Base-by-base conservation (phyloP, 2,888 invertebrate genomes). In the Nemurella pictetii region DNA sequence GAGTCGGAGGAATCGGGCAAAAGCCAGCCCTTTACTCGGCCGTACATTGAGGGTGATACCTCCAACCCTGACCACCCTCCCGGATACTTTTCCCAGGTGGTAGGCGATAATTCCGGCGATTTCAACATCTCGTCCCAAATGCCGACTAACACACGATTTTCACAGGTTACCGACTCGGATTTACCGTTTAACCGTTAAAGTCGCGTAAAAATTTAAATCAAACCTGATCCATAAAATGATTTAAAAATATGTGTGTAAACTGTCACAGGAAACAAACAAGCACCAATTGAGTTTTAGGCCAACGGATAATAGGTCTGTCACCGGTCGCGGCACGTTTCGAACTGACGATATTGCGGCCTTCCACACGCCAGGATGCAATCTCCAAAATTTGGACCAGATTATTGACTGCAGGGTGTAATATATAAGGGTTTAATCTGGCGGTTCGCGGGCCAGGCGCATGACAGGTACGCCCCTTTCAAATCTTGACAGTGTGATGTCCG, bases 1-100 rank as follows among this genome's bases (percentile, higher is more conserved):
- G 83, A 55, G 20, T 84, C 77, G 26, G 36, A 30, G n/a, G 81
- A 85, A 5, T 85, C 86, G 77, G 86, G 87, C 15, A 87, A 83
- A 25, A 87, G 78, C 87, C 87, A 87, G 9, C 86, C 86, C 27
- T 84, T 83, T 4, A 87, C 84, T 26, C 85, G 85, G 26, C 84
- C 84, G 75, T 86, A 87, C 36, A 87, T 84, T 9, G 87, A 86
- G 25, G 85, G 86, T 9, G 86, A 85, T 29, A 83, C 84, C 26
- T 83, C 78, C 27, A 83, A 72, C 4, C 85, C 80, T 80, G 75
- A 74, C 74, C 83, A 85, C 25, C 84, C 83, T 27, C 75, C 83
- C 2, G 80, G 80, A 28, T 36, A 84, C 36, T 30, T 73, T 80
- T 20, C 84, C 32, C 83, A 83, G 12, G 73, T 28, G 27, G 36